Evolutionary conservation across 2,113 vertebrate genomes (phyloP).

Genomic region (Orthonyx spaldingii): DNA sequence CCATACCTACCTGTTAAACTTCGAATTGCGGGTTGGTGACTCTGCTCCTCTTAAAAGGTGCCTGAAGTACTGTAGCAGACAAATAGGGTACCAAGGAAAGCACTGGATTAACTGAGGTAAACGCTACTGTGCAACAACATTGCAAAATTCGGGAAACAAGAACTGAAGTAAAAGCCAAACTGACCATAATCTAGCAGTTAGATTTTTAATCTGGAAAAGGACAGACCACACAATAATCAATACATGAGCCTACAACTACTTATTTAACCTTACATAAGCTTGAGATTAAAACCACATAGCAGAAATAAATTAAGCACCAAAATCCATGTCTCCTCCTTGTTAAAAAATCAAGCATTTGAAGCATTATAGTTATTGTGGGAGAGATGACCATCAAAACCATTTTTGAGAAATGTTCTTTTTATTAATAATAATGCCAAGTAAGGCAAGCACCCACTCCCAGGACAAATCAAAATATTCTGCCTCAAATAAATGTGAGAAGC

Average conservation of each 20-base stretch:
- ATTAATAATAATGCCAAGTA: neutral
- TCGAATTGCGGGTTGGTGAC: conserved; percentile 85
- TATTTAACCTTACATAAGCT: neutral
- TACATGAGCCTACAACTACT: neutral
- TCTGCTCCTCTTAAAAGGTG: conserved; percentile 90
- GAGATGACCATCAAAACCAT: neutral
- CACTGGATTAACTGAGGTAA: neutral
- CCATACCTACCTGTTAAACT: conserved; percentile 81
- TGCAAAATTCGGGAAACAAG: neutral
- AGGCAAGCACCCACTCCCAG: neutral
- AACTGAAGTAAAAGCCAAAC: neutral
- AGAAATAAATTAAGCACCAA: neutral
- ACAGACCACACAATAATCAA: neutral
- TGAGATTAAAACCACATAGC: neutral
- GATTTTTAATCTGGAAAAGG: neutral
- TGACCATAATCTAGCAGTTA: neutral
- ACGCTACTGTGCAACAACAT: neutral
- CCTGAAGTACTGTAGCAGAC: conserved; percentile 86
- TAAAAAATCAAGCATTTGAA: neutral
- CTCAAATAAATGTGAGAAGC: neutral
- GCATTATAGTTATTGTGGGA: neutral
- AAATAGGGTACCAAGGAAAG: conserved; percentile 8
- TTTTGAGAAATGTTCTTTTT: neutral
- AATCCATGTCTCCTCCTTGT: neutral
- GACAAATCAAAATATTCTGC: neutral